Conservation (phyloP, 2,113 vertebrate genomes). For the Phyllostomus hastatus region DNA sequence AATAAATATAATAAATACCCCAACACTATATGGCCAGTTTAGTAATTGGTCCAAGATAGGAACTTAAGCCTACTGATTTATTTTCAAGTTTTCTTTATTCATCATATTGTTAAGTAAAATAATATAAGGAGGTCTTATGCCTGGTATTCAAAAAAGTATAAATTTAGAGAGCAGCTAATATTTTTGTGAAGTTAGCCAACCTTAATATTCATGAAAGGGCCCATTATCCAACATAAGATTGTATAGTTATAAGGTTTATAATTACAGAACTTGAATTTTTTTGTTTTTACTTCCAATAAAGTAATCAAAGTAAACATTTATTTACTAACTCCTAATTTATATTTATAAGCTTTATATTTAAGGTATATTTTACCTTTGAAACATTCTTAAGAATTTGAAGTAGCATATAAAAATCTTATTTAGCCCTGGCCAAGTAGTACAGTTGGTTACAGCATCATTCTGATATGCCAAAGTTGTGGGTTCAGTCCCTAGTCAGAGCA, state of each 20-base stretch:
- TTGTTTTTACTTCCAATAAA: background rate
- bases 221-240: background rate
- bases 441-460: no score
- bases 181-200: conserved; percentile 1
- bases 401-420: background rate
- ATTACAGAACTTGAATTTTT: background rate
- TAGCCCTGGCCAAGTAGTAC: no score
- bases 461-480: no score
- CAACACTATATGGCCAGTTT: background rate
- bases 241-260: background rate
- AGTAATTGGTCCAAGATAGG: background rate
- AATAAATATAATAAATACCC: background rate
- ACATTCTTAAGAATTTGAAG: background rate
- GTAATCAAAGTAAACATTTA: background rate
- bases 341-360: background rate
- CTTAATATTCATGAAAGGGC: background rate
- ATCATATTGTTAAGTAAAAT: conserved; percentile 14
- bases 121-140: background rate
- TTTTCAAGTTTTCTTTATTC: background rate
- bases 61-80: background rate
- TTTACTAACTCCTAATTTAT: conserved; percentile 11
- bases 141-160: background rate
- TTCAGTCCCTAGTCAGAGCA: no score
- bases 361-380: background rate
- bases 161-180: background rate